Evolutionary conservation across 1,140 invertebrate genomes (phyloP).

Genomic region (Aphis craccivora): DNA sequence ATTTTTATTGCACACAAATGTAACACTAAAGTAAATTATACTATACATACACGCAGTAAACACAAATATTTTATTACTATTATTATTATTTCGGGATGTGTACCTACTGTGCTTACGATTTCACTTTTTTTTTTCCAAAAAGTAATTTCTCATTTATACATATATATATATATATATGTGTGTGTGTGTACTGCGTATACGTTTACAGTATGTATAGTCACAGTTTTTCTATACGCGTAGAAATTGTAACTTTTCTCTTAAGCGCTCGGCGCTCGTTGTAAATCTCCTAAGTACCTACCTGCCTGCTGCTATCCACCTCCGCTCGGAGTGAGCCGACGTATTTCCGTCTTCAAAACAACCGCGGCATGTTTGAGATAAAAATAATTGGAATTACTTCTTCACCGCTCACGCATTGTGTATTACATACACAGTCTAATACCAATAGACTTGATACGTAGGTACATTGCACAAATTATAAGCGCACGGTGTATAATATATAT

Average conservation of each 20-base stretch:
- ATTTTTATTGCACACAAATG: not conserved
- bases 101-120: not conserved
- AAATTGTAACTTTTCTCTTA: constrained; percentile 21
- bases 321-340: not conserved
- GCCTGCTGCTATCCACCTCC: not conserved
- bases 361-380: not conserved
- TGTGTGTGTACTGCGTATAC: not conserved
- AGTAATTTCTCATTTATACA: constrained; percentile 18
- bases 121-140: not conserved
- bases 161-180: not conserved
- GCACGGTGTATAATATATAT: not conserved
- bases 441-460: not conserved
- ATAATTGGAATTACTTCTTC: constrained; percentile 2
- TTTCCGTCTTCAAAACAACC: not conserved
- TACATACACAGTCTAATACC: not conserved
- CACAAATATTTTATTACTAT: not conserved
- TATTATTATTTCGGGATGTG: not conserved
- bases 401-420: not conserved
- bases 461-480: not conserved
- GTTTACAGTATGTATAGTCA: not conserved
- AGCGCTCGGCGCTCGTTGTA: not conserved
- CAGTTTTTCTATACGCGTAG: not conserved
- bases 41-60: not conserved
- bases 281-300: constrained; percentile 4
- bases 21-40: not conserved